Conservation (phyloP, 2,113 vertebrate genomes). For the Echinops telfairi region DNA sequence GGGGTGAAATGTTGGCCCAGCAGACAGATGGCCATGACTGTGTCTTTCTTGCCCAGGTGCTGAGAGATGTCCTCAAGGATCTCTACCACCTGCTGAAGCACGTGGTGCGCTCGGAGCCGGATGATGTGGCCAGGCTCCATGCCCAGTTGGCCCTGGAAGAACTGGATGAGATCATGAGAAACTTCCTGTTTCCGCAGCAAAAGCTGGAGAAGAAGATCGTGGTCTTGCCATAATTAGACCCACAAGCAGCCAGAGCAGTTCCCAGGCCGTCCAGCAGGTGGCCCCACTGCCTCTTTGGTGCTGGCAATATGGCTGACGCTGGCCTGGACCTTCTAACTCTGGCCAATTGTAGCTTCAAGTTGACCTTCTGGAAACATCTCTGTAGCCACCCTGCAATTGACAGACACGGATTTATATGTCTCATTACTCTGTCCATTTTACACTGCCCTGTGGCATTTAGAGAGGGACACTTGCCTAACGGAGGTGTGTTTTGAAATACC, state of each 20-base stretch:
- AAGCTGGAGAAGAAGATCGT: conserved; percentile 95
- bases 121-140: conserved; percentile 90
- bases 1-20: neutral
- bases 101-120: conserved; percentile 88
- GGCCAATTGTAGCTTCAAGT: neutral
- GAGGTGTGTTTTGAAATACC: neutral
- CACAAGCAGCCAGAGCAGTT: neutral
- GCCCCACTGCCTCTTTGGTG: neutral
- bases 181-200: conserved; percentile 92
- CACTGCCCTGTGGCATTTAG: neutral
- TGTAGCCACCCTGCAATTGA: neutral
- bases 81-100: conserved; percentile 96
- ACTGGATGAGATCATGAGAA: conserved; percentile 90
- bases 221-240: conserved; percentile 88
- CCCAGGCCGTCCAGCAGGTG: conserved; percentile 12
- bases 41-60: conserved; percentile 84
- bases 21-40: neutral
- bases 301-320: conserved; percentile 1
- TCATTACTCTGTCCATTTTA: neutral
- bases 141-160: conserved; percentile 96
- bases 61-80: conserved; percentile 92
- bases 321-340: neutral
- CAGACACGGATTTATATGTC: neutral
- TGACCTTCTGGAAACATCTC: neutral
- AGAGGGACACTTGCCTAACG: neutral